Percentiles rank a stretch among this genome's conserved stretches.
Conservation (phyloP, 2,113 vertebrate genomes). For the Paratilapia polleni region DNA sequence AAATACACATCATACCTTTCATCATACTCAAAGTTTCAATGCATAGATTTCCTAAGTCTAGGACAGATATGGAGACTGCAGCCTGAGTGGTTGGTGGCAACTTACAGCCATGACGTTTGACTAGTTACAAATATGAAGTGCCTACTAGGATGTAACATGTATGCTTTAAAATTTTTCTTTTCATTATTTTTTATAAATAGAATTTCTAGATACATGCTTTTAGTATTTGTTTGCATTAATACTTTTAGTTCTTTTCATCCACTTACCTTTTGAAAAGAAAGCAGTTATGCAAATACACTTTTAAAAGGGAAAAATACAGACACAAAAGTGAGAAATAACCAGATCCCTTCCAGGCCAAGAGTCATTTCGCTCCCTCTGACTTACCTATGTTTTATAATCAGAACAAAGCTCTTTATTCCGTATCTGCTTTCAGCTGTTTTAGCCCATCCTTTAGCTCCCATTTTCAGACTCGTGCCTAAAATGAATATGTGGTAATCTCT, state of each 20-base stretch:
- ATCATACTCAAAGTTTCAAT: not conserved
- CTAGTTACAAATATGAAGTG: not conserved
- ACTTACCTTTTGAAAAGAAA: not conserved
- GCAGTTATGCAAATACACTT: not conserved
- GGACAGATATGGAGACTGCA: not conserved
- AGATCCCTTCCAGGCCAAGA: not conserved
- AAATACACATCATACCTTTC: not conserved
- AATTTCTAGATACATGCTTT: not conserved
- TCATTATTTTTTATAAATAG: not conserved
- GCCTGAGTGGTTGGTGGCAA: not conserved
- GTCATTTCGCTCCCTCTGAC: not conserved
- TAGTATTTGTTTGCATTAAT: not conserved
- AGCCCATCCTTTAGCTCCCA: not conserved
- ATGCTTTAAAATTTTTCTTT: not conserved
- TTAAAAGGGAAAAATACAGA: not conserved
- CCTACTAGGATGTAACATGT: not conserved
- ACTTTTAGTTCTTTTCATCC: not conserved
- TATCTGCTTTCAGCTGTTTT: not conserved
- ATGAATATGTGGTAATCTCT: constrained; percentile 18
- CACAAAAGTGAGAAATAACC: not conserved
- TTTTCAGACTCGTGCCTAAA: not conserved
- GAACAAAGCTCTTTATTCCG: not conserved
- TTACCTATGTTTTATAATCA: not conserved
- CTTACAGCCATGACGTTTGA: not conserved
- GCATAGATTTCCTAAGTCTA: not conserved